Percentiles rank a stretch among this genome's conserved stretches.
phyloP scores from a whole-genome alignment of 2,113 vertebrate species.

The Clarias batrachus region DNA sequence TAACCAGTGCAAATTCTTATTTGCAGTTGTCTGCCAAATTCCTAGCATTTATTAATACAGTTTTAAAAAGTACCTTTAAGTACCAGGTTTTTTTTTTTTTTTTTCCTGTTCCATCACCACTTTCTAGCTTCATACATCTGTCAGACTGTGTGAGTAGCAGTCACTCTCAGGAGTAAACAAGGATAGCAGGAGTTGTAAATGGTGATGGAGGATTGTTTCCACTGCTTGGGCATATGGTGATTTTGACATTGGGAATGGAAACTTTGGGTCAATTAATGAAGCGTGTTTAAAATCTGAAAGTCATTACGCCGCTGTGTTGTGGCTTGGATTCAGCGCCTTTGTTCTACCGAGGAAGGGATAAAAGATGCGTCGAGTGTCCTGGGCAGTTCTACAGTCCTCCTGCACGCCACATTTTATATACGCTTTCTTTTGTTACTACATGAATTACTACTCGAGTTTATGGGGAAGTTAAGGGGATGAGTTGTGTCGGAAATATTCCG shows the following conservation, averaged over 20 bases:
- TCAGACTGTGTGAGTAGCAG: conserved; percentile 22
- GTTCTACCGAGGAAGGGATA: not conserved
- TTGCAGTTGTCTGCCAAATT: too few relatives aligned
- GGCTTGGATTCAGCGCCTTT: conserved; percentile 14
- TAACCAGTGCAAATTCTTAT: not conserved
- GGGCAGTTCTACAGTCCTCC: not conserved
- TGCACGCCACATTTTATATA: not conserved
- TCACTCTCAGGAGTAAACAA: conserved; percentile 43
- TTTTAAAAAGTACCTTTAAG: too few relatives aligned
- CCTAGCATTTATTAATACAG: too few relatives aligned
- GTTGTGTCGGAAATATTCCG: not conserved
- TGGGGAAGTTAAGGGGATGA: not conserved
- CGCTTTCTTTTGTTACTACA: not conserved
- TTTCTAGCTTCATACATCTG: not conserved
- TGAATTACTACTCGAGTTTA: not conserved
- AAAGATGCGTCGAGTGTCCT: conserved; percentile 19
- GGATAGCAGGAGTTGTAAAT: conserved; percentile 47
- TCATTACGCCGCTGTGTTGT: conserved; percentile 50
- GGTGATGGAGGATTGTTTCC: conserved; percentile 51
- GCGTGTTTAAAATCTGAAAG: conserved; percentile 44
- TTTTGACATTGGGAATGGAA: conserved; percentile 42
- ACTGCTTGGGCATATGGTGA: conserved; percentile 44
- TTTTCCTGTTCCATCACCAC: not conserved
- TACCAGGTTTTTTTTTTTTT: not conserved
- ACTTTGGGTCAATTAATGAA: conserved; percentile 45